Base-by-base conservation (phyloP, 2,888 invertebrate genomes). In the Selenia dentaria region DNA sequence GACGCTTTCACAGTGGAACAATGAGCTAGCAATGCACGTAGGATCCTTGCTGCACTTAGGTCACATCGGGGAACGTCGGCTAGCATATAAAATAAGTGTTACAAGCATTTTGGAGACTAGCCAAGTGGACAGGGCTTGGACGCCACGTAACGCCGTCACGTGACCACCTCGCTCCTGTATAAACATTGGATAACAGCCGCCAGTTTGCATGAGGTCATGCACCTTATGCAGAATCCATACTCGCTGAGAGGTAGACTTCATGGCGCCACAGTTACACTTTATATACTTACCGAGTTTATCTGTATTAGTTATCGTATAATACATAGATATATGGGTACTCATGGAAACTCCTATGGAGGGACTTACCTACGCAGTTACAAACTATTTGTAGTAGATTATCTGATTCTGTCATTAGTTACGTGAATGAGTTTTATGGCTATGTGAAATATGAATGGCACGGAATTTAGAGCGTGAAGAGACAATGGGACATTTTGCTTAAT, bases 391-490 rank as follows among this genome's bases (percentile, higher is more conserved):
- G 53, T 65, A 63, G 68, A 71, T 77, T 72, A 77, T 72, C 68
- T 64, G 40, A 39, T 43, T 46, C 38, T 34, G 24, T 36, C 25
- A 24, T 47, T 16, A 16, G 2, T n/a, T 48, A 38, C 42, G 67
- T 75, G 75, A 82, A 80, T 79, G 81, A 74, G 66, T 69, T 70
- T 70, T 69, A 72, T 68, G 66, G 54, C 51, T 51, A 54, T 64
- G 59, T 62, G 11, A 38, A 64, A 66, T 64, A 64, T 75, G 72
- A 77, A 76, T 73, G 71, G 54, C 39, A 59, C 59, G 67, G 67
- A 83, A 84, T 83, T 80, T 68, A 78, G 85, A 87, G 82, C 85
- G 83, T 80, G 80, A 83, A 77, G 65, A 72, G 70, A 79, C 79
- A 84, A 79, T 79, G 57, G 70, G 69, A 68, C 74, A 67, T 51